phyloP scores from a whole-genome alignment of 2,113 vertebrate species.

The Varanus salvator region DNA sequence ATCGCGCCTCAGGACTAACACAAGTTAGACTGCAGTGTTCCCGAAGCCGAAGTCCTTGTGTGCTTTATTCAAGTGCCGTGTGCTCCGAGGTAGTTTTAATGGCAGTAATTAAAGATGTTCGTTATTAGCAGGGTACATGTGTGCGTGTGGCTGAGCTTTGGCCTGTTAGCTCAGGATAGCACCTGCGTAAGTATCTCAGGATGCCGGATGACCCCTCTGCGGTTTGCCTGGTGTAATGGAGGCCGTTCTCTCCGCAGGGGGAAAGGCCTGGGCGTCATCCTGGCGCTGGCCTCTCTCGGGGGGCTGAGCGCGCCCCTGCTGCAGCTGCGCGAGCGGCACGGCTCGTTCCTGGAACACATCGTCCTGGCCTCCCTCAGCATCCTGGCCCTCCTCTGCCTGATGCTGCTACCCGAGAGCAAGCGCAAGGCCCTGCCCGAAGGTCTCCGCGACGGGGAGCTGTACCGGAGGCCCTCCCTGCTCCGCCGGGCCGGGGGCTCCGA shows the following conservation, averaged over 20 bases:
- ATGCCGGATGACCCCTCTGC: no score
- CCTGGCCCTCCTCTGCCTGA: slow-evolving; percentile 89
- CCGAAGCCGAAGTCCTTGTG: not conserved
- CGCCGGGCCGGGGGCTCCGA: slow-evolving; percentile 71
- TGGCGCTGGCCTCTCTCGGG: slow-evolving; percentile 86
- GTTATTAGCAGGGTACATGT: not conserved
- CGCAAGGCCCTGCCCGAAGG: slow-evolving; percentile 89
- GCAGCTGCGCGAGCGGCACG: slow-evolving; percentile 88
- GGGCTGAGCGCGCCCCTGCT: slow-evolving; percentile 87
- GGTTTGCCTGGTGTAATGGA: not conserved
- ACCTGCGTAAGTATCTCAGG: not conserved
- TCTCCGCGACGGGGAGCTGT: slow-evolving; percentile 87
- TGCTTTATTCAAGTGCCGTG: no score
- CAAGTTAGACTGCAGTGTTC: not conserved
- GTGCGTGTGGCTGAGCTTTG: not conserved
- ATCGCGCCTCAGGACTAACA: not conserved
- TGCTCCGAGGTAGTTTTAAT: no score
- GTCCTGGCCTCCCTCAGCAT: slow-evolving; percentile 88
- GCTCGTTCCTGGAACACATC: slow-evolving; percentile 91
- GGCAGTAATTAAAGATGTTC: no score
- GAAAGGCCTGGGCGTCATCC: slow-evolving; percentile 79
- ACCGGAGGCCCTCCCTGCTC: slow-evolving; percentile 83
- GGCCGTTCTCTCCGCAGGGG: slow-evolving; percentile 72
- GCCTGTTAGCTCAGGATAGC: not conserved
- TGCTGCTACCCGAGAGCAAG: slow-evolving; percentile 91